These are phyloP conservation scores for Zeuzera pyrina DNA, from an alignment of 2,888 invertebrate species.

Conservation along the genomic window DNA sequence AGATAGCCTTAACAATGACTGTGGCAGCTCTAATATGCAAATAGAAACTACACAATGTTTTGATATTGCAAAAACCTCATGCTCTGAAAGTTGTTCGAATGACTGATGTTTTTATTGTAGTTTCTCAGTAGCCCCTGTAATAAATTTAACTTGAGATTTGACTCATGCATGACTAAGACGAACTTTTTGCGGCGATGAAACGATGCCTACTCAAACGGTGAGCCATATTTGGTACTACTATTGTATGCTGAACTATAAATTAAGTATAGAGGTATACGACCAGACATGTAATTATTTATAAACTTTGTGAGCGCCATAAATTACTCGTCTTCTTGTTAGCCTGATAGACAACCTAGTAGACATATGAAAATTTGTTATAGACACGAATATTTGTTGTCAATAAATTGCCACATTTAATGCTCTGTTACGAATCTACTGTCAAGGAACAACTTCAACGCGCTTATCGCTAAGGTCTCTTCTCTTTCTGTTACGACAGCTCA, in stretches of 20 bases:
- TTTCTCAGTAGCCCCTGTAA: slow-evolving; percentile 41
- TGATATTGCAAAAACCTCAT: slow-evolving; percentile 35
- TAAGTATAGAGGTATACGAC: too few relatives aligned
- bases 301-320: too few relatives aligned
- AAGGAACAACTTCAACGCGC: slow-evolving; percentile 26
- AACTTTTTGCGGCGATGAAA: slow-evolving; percentile 36
- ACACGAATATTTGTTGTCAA: neutral
- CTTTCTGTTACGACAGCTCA: slow-evolving; percentile 42
- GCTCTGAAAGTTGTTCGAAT: slow-evolving; percentile 33
- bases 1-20: slow-evolving; percentile 63
- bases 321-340: too few relatives aligned
- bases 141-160: slow-evolving; percentile 37
- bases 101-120: slow-evolving; percentile 30
- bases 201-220: slow-evolving; percentile 23
- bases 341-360: too few relatives aligned
- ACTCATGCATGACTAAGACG: slow-evolving; percentile 54
- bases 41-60: slow-evolving; percentile 34
- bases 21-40: slow-evolving; percentile 41
- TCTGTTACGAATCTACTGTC: slow-evolving; percentile 17
- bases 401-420: neutral
- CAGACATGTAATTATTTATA: too few relatives aligned
- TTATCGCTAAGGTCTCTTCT: slow-evolving; percentile 37
- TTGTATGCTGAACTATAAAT: too few relatives aligned
- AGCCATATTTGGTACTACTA: neutral
- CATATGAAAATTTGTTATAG: too few relatives aligned